Conservation (phyloP, 1,140 invertebrate genomes). For the Ylistrum balloti region DNA sequence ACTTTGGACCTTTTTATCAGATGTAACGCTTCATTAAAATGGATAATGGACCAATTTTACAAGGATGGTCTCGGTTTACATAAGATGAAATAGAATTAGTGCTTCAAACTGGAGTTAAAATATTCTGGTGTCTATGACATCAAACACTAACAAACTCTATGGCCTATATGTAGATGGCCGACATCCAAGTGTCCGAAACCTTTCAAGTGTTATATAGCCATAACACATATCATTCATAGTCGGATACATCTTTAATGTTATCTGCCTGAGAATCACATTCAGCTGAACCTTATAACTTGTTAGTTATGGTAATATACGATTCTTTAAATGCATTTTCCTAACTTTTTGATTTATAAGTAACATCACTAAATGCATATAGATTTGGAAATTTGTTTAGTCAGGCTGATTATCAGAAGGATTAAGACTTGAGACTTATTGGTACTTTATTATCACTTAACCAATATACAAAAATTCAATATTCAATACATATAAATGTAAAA, state of each 20-base stretch:
- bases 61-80: conserved; percentile 10
- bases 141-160: background rate
- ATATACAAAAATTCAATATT: no score
- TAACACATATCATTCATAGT: background rate
- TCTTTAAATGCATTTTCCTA: background rate
- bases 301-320: no score
- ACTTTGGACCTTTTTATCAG: background rate
- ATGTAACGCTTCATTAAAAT: conserved; percentile 21
- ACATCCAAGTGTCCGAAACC: conserved; percentile 15
- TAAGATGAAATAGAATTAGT: background rate
- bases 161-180: background rate
- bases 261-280: no score
- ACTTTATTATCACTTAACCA: no score
- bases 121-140: conserved; percentile 15
- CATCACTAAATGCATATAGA: background rate
- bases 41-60: conserved; percentile 20
- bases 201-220: background rate
- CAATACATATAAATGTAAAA: no score
- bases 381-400: background rate
- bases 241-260: background rate
- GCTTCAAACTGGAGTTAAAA: conserved; percentile 5
- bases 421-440: no score
- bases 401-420: no score
- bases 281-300: no score
- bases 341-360: background rate